Conservation (phyloP, 2,888 invertebrate genomes). For the Phyllotreta cruciferae region DNA sequence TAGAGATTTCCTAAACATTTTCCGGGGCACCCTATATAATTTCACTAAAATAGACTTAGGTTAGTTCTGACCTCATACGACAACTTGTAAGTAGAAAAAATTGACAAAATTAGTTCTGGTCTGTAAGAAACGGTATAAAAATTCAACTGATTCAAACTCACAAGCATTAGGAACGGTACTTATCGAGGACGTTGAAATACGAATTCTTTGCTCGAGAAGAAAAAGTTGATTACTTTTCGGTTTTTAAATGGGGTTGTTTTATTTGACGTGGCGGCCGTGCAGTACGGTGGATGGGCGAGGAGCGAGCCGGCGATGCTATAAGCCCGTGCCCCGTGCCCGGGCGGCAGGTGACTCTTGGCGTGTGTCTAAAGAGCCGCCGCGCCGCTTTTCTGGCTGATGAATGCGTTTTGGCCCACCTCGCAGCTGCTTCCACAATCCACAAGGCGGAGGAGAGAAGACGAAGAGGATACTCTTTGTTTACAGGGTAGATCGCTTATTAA, state of each 20-base stretch:
- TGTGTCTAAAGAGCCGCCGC: conserved; percentile 60
- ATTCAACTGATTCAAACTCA: not conserved
- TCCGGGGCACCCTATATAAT: too few species aligned
- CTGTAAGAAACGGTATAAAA: not conserved
- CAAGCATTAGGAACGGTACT: not conserved
- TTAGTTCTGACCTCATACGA: too few species aligned
- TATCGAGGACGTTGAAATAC: conserved; percentile 11
- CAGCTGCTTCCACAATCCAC: conserved; percentile 45
- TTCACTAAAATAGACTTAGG: too few species aligned
- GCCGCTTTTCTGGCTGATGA: conserved; percentile 52
- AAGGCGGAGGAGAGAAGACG: conserved; percentile 23
- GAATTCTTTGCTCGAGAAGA: conserved; percentile 23
- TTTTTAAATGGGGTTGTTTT: conserved; percentile 52
- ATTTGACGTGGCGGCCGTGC: conserved; percentile 42
- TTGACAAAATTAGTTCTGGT: too few species aligned
- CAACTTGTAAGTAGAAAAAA: too few species aligned
- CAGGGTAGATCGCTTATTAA: conserved; percentile 10
- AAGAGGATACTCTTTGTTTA: conserved; percentile 9
- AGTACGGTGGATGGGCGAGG: conserved; percentile 7
- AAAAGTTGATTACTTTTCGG: conserved; percentile 46
- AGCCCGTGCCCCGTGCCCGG: conserved; percentile 48
- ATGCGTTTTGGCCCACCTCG: conserved; percentile 52
- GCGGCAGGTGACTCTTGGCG: conserved; percentile 62
- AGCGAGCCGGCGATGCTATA: conserved; percentile 17
- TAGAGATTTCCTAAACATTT: too few species aligned